phyloP scores from a whole-genome alignment of 2,888 invertebrate species.

The Trichacis sp. region DNA sequence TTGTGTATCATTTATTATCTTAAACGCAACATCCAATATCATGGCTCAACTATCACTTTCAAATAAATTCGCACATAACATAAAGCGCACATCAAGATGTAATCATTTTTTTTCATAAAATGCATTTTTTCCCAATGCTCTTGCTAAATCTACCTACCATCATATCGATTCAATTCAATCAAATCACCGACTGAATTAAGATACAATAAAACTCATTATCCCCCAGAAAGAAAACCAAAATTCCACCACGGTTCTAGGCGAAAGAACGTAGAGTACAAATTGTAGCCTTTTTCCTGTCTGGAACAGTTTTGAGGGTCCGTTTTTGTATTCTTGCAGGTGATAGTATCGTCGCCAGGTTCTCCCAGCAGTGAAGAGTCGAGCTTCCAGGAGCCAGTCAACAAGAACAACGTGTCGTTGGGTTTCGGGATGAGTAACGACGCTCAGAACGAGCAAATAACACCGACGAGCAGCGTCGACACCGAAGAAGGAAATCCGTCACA shows the following conservation, averaged over 20 bases:
- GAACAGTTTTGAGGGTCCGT: too few relatives aligned
- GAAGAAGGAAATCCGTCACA: constrained; percentile 71
- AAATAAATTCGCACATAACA: too few relatives aligned
- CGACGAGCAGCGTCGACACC: constrained; percentile 74
- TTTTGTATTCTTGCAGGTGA: constrained; percentile 71
- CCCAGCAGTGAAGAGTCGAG: constrained; percentile 89
- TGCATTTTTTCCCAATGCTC: too few relatives aligned
- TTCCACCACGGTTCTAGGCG: not conserved
- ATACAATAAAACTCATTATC: too few relatives aligned
- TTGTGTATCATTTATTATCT: too few relatives aligned
- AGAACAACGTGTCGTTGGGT: constrained; percentile 24
- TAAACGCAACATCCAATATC: too few relatives aligned
- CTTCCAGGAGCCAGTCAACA: constrained; percentile 79
- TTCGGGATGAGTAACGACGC: constrained; percentile 38
- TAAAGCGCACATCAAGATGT: too few relatives aligned
- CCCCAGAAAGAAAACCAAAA: too few relatives aligned
- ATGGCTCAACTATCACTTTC: too few relatives aligned
- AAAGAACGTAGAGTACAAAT: too few relatives aligned
- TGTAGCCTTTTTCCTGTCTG: too few relatives aligned
- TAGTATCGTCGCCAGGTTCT: constrained; percentile 84
- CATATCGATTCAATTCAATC: not conserved
- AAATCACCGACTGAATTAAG: not conserved
- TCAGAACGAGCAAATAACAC: constrained; percentile 71
- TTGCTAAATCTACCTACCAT: not conserved
- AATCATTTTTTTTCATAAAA: too few relatives aligned